Evolutionary conservation across 1,140 invertebrate genomes (phyloP), one percentile per base, ranked within the genome.

Genomic region (Saccostrea echinata): DNA sequence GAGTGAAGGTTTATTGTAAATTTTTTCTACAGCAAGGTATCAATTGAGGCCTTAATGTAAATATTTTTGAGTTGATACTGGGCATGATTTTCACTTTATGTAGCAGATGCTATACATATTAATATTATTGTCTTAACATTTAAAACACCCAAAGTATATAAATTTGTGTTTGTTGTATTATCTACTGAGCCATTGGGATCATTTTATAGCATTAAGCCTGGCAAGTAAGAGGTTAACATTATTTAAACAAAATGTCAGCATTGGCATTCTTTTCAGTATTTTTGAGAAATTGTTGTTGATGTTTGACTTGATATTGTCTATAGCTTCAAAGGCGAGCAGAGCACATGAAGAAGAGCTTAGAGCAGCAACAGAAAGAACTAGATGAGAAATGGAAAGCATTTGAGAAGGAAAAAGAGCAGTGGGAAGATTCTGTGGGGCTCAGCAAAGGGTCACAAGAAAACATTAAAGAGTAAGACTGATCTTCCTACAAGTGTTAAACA

Each of bases 361-460:
- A 95, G 76, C 97, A 97, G 91, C 98, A 99, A 95, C 96, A 97
- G 88, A 97, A 97, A 84, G 98, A 99, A 94, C 94, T 99, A 90
- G 98, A 99, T 90, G 98, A 99, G 90, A 97, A 98, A 91, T 96
- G 97, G 93, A 96, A 97, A 90, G 96, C 96, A 27, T 98, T 98
- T 92, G 97, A 98, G 91, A 95, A 96, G n/a, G 98, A 99, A 93
- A 98, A 97, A 92, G 95, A 96, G 89, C 95, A 96, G 52, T 99
- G 98, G 98, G 98, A 99, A 95, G 97, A 97, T 16, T 90, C 92
- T 71, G 91, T 92, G 80, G 93, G 93, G 61, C 90, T 93, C 84
- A 90, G 91, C 51, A 91, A 92, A 71, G 86, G 92, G 84, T 94
- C 93, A 43, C 86, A 92, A 64, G 93, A 94, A 87, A 94, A 94